phyloP scores from a whole-genome alignment of 2,113 vertebrate species.

The Phyllostomus hastatus region DNA sequence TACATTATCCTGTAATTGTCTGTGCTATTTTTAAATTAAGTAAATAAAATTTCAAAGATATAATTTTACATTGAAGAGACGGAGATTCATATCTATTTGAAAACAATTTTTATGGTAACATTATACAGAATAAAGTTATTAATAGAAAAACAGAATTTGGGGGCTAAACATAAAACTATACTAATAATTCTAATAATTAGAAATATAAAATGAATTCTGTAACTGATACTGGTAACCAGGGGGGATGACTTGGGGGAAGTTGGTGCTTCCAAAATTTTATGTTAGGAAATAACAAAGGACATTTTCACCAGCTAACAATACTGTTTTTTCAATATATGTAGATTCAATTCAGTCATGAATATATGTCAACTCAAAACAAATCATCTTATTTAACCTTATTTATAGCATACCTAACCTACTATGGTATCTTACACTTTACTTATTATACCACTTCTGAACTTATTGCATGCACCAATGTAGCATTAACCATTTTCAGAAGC shows the following conservation, averaged over 20 bases:
- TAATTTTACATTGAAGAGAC: neutral
- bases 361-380: neutral
- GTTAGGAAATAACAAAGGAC: neutral
- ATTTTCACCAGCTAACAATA: slow-evolving; percentile 39
- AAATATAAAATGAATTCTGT: slow-evolving; percentile 40
- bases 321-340: neutral
- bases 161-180: slow-evolving; percentile 20
- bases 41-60: neutral
- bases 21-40: neutral
- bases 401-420: neutral
- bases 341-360: neutral
- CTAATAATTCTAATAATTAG: neutral
- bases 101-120: neutral
- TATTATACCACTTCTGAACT: neutral
- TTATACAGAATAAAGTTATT: neutral
- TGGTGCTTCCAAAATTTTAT: neutral
- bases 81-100: neutral
- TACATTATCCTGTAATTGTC: neutral
- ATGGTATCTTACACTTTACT: neutral
- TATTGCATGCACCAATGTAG: neutral
- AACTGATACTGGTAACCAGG: neutral
- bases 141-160: slow-evolving; percentile 59
- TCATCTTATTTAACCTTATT: neutral
- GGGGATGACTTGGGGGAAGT: rapidly evolving
- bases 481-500: neutral